phyloP scores from a whole-genome alignment of 2,888 invertebrate species.

The Kuschelorhynchus macadamiae region DNA sequence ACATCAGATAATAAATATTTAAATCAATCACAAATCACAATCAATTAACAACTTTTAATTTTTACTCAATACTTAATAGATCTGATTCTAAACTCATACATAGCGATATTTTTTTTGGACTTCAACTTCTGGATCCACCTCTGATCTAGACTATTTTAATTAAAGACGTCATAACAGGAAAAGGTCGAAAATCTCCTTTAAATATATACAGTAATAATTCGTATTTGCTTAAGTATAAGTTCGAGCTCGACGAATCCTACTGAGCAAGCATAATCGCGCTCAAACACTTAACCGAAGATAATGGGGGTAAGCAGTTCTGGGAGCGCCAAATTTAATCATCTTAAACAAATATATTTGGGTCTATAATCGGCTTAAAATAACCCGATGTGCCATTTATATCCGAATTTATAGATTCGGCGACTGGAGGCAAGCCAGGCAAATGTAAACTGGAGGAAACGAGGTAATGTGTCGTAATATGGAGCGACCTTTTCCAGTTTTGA shows the following conservation, averaged over 20 bases:
- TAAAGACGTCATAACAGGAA: too few relatives aligned
- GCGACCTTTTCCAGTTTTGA: slow-evolving; percentile 11
- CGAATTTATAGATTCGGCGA: slow-evolving; percentile 35
- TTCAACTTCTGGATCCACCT: too few relatives aligned
- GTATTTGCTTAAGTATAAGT: slow-evolving; percentile 19
- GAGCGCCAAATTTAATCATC: slow-evolving; percentile 30
- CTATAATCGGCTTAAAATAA: slow-evolving; percentile 38
- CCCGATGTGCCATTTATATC: slow-evolving; percentile 38
- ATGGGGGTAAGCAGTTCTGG: slow-evolving; percentile 25
- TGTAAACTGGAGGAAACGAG: slow-evolving; percentile 19
- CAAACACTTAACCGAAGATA: slow-evolving; percentile 27
- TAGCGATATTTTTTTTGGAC: too few relatives aligned
- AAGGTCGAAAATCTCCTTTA: slow-evolving; percentile 13
- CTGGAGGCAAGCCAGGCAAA: slow-evolving; percentile 15
- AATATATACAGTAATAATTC: slow-evolving; percentile 14
- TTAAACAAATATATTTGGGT: slow-evolving; percentile 41
- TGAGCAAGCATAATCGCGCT: slow-evolving; percentile 11
- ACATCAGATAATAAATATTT: too few relatives aligned
- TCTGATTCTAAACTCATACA: too few relatives aligned
- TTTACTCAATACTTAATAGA: too few relatives aligned
- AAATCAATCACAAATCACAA: too few relatives aligned
- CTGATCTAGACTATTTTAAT: too few relatives aligned
- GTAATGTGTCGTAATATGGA: slow-evolving; percentile 19
- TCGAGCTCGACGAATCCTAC: slow-evolving; percentile 9
- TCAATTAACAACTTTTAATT: too few relatives aligned